Conservation (phyloP, 2,113 vertebrate genomes). For the Oncorhynchus gorbuscha region DNA sequence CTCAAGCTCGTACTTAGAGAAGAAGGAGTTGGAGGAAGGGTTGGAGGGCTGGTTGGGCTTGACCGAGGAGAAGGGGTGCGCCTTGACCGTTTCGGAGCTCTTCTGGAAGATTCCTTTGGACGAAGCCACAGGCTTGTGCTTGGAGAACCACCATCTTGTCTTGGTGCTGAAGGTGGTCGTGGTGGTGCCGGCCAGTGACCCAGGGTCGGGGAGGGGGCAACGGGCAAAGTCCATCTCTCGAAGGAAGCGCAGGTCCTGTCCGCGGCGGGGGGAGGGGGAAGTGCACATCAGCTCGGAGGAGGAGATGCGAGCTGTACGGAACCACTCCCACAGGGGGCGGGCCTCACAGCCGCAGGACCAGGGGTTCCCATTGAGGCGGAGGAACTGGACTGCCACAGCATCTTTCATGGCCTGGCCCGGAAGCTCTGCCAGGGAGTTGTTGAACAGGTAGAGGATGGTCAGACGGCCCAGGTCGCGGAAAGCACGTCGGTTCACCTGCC, state of each 20-base stretch:
- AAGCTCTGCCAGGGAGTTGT: constrained; percentile 89
- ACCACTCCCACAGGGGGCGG: constrained; percentile 90
- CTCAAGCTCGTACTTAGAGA: constrained; percentile 72
- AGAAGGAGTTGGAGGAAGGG: constrained; percentile 33
- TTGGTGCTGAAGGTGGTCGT: constrained; percentile 82
- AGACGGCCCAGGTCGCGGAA: constrained; percentile 88
- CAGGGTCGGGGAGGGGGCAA: constrained; percentile 80
- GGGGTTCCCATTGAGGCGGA: constrained; percentile 92
- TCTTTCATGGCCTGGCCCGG: constrained; percentile 86
- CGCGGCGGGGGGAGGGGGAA: constrained; percentile 79
- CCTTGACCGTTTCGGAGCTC: constrained; percentile 71
- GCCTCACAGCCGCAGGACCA: constrained; percentile 96
- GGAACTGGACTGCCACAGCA: constrained; percentile 87
- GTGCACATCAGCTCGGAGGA: constrained; percentile 86
- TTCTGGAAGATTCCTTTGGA: constrained; percentile 77
- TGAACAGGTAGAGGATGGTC: constrained; percentile 96
- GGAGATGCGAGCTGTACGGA: constrained; percentile 85
- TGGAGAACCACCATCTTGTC: constrained; percentile 82
- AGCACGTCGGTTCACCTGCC: constrained; percentile 82
- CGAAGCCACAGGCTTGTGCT: constrained; percentile 81
- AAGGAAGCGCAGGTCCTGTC: constrained; percentile 86
- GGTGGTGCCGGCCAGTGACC: constrained; percentile 74
- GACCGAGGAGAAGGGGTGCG: constrained; percentile 63
- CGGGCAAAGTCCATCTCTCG: constrained; percentile 83
- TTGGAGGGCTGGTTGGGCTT: constrained; percentile 62